Percentiles rank a stretch among this genome's conserved stretches.
Conservation (phyloP, 2,113 vertebrate genomes). For the Carassius carassius region DNA sequence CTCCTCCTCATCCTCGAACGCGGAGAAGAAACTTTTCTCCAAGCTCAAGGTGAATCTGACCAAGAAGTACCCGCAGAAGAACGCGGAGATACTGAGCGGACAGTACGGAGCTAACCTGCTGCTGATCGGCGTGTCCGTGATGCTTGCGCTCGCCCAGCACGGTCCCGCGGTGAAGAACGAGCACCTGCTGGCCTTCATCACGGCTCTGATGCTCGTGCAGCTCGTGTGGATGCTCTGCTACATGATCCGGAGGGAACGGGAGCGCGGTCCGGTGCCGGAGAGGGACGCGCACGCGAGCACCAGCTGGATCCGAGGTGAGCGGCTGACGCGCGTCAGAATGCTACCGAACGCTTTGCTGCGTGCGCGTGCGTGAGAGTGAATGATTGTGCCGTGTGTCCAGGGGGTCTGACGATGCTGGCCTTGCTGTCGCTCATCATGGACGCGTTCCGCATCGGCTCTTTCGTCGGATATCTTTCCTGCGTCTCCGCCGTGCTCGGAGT, state of each 20-base stretch:
- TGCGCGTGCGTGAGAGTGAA: not conserved
- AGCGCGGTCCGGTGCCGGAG: conserved; percentile 74
- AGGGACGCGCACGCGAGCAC: conserved; percentile 88
- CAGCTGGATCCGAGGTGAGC: conserved; percentile 86
- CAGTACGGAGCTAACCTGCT: conserved; percentile 95
- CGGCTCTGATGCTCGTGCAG: conserved; percentile 90
- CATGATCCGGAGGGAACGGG: conserved; percentile 80
- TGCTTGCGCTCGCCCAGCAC: conserved; percentile 86
- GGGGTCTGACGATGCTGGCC: conserved; percentile 89
- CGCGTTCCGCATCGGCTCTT: conserved; percentile 91
- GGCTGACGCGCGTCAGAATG: conserved; percentile 59
- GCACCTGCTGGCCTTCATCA: conserved; percentile 84
- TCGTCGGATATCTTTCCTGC: conserved; percentile 86
- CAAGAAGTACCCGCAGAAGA: conserved; percentile 82
- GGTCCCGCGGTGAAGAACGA: conserved; percentile 79
- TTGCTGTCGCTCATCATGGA: conserved; percentile 90
- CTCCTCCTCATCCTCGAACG: conserved; percentile 68
- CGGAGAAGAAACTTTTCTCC: conserved; percentile 69
- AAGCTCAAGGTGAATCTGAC: conserved; percentile 67
- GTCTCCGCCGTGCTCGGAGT: conserved; percentile 85
- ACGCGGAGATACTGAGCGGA: conserved; percentile 88
- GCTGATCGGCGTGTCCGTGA: conserved; percentile 85
- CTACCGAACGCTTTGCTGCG: not conserved
- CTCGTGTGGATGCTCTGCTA: conserved; percentile 96
- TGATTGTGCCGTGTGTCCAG: conserved; percentile 62